These are phyloP conservation scores for Mnemiopsis leidyi DNA, from an alignment of 37 sponge, comb jelly and placozoan species.

Conservation along the genomic window DNA sequence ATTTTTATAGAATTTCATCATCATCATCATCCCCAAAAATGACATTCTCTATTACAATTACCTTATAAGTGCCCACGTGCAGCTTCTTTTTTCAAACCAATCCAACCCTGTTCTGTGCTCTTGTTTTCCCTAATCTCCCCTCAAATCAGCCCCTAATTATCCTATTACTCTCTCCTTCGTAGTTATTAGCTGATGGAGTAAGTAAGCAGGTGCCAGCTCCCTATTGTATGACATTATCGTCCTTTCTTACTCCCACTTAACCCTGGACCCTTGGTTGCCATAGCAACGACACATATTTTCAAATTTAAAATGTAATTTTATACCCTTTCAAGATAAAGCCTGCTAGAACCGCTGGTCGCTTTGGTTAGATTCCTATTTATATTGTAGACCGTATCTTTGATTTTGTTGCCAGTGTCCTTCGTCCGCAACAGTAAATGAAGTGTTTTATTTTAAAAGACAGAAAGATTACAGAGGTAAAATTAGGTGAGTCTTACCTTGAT, in stretches of 20 bases:
- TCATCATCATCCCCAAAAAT: too few species aligned
- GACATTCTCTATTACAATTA: too few species aligned
- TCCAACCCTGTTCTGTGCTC: not conserved
- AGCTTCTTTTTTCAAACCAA: not conserved
- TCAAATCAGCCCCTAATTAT: not conserved
- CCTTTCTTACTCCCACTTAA: not conserved
- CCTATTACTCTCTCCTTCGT: not conserved
- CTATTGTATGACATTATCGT: not conserved
- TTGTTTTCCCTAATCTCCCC: not conserved
- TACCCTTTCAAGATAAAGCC: not conserved
- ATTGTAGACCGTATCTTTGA: not conserved
- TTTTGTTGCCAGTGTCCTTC: not conserved
- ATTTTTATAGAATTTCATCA: too few species aligned
- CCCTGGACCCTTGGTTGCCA: not conserved
- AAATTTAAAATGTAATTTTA: not conserved
- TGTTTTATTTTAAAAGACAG: not conserved
- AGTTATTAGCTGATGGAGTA: not conserved
- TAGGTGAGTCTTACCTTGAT: not conserved
- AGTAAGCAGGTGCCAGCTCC: not conserved
- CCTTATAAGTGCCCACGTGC: too few species aligned
- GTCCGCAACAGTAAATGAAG: not conserved
- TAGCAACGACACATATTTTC: not conserved
- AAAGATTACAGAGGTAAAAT: not conserved
- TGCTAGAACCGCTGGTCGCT: not conserved
- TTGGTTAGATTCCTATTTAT: not conserved